Base-by-base conservation (phyloP, 1,140 invertebrate species). In the Ctenoplectra terminalis region DNA sequence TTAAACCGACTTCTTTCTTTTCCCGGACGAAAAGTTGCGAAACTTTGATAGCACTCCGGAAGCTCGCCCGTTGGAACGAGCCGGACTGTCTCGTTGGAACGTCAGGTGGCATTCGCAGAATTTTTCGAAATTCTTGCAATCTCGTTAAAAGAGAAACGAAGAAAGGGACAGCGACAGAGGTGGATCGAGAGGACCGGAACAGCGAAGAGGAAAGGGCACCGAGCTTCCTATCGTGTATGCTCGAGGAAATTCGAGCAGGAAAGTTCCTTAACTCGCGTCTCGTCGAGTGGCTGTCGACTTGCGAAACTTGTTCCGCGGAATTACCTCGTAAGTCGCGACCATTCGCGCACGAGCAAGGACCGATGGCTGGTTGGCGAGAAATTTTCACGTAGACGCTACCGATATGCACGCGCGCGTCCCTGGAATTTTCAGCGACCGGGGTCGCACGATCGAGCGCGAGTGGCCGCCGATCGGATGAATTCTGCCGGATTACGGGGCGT, bases 271-370 rank as follows among this genome's bases (percentile, higher is more conserved):
- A 87, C 84, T 83, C 85, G 75, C 77, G 84, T 67, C 81, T 60
- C 60, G 37, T 52, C 29, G 72, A 85, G 64, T 86, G 85, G 82
- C 85, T 86, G 84, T 85, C 64, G 63, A 82, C 52, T 83, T 70
- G 76, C 67, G 81, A 86, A 87, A 87, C 81, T 87, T 87, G 75
- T 86, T 87, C 85, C 81, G 81, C 70, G 76, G 81, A 80, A 87
- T 87, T 87, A 87, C 81, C 85, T 81, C 85, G 85, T 87, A 87
- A 87, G 85, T 86, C 84, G 85, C 64, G 74, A 63, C 64, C 11
- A 77, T 61, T 69, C 63, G 64, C 43, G 74, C 48, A 20, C 54
- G 56, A n/a, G 56, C 26, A n/a, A 17, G 31, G 48, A 52, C 67
- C 46, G 43, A 69, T 46, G 23, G 31, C 40, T 50, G 67, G 34